Percentiles rank a stretch among this genome's conserved stretches.
These are phyloP conservation scores for Halocaridina rubra DNA, from an alignment of 2,888 invertebrate species.

Conservation along the genomic window DNA sequence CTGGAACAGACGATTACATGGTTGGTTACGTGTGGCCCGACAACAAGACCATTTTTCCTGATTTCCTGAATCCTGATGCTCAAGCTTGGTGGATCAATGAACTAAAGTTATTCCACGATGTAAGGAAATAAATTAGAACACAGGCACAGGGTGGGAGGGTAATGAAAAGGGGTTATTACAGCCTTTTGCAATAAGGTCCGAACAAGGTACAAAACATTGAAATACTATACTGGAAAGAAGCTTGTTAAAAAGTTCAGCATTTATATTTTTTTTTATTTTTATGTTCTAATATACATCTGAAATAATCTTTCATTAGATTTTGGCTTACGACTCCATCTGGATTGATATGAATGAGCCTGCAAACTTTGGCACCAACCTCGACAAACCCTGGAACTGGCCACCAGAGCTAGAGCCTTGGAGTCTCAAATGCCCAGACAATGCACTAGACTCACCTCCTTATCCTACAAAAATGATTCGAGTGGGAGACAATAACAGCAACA, in stretches of 20 bases:
- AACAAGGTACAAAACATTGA: too few relatives aligned
- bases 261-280: too few relatives aligned
- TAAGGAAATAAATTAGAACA: too few relatives aligned
- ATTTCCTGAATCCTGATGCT: conserved; percentile 64
- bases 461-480: conserved; percentile 30
- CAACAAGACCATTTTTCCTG: conserved; percentile 64
- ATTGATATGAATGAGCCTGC: conserved; percentile 93
- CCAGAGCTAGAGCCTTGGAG: conserved; percentile 48
- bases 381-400: conserved; percentile 62
- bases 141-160: too few relatives aligned
- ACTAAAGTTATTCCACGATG: conserved; percentile 59
- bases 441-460: conserved; percentile 78
- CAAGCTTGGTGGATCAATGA: conserved; percentile 64
- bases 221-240: too few relatives aligned
- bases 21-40: conserved; percentile 63
- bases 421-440: conserved; percentile 71
- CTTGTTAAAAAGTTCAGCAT: too few relatives aligned
- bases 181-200: too few relatives aligned
- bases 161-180: too few relatives aligned
- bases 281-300: too few relatives aligned
- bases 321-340: conserved; percentile 80
- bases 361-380: conserved; percentile 73
- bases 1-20: conserved; percentile 40
- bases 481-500: conserved; percentile 39
- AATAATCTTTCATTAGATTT: not conserved